Base-by-base conservation (phyloP, 2,113 vertebrate genomes). In the Rhinolophus ferrumequinum region DNA sequence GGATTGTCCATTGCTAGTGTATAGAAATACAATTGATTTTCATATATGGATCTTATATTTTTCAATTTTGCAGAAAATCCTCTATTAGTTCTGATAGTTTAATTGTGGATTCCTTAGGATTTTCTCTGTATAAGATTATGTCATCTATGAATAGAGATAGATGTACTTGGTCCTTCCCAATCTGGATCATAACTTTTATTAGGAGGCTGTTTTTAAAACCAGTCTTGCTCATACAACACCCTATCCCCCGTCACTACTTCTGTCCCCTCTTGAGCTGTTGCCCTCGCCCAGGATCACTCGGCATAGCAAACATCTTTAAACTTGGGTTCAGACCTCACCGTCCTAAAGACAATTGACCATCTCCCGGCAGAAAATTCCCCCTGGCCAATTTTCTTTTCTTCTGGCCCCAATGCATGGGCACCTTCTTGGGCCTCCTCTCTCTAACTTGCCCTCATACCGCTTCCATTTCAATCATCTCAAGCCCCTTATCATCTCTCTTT, bases 71-170 rank as follows among this genome's bases (percentile, higher is more conserved):
- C 75, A 58, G 14, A 80, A 50, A 12, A 79, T 60, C 44, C 41
- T 64, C 62, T 89, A 58, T 88, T 79, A 76, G 56, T 96, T 92
- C 9, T 35, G 60, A 84, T 95, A 70, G 41, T 95, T 95, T 92
- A 88, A 89, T 81, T 81, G 58, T 92, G 58, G 12, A 88, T 60
- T 84, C 35, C 22, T 90, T 93, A 60, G 70, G 41, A 50, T 91
- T 93, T 85, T 93, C 52, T 88, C 14, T 73, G 15, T 87, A n/a
- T 6, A 47, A 56, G 41, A 91, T 73, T 50, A 56, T 86, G 33
- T 24, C 30, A 30, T 92, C 52, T 94, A 38, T 70, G 41, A 80
- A 18, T 35, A 81, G 62, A 79, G 35, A 91, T 76, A 50, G 19
- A 76, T 94, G 93, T 84, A 79, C 35, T 81, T 95, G 41, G 88